Percentiles rank a stretch among this genome's conserved stretches.
Evolutionary conservation across 2,113 vertebrate genomes (phyloP).

Genomic region (Anser brachyrhynchus): DNA sequence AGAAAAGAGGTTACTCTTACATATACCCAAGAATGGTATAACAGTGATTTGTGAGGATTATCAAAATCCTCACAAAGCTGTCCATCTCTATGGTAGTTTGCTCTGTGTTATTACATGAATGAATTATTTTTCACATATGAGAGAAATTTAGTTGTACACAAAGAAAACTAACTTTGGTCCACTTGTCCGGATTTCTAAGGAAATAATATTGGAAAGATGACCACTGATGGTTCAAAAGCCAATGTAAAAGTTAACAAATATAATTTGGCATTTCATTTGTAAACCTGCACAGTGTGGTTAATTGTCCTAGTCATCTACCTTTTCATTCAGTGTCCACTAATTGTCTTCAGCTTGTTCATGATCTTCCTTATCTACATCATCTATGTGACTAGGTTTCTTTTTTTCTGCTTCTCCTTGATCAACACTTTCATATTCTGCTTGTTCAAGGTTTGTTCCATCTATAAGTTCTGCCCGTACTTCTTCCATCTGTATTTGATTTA

Average conservation of each 20-base stretch:
- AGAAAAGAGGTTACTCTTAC: constrained; percentile 53
- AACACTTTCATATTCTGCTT: constrained; percentile 69
- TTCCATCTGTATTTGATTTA: constrained; percentile 84
- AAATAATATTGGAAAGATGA: constrained; percentile 37
- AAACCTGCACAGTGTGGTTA: constrained; percentile 30
- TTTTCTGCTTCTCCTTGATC: constrained; percentile 67
- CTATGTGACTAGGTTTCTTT: constrained; percentile 26
- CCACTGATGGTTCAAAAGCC: constrained; percentile 49
- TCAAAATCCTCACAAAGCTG: constrained; percentile 65
- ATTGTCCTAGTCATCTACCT: constrained; percentile 52
- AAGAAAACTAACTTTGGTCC: constrained; percentile 78
- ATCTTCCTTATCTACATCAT: constrained; percentile 38
- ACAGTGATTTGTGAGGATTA: constrained; percentile 30
- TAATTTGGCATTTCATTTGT: constrained; percentile 61
- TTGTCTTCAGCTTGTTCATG: constrained; percentile 35
- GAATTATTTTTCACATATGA: constrained; percentile 12
- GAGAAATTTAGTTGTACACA: constrained; percentile 58
- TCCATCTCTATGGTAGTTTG: constrained; percentile 20
- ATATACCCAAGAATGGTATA: constrained; percentile 28
- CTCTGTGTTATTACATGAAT: constrained; percentile 28
- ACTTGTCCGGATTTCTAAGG: constrained; percentile 49
- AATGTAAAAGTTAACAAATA: constrained; percentile 69
- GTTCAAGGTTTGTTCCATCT: constrained; percentile 73
- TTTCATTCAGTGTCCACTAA: constrained; percentile 43
- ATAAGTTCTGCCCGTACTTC: constrained; percentile 80